Evolutionary conservation across 1,140 invertebrate species (phyloP).

Genomic region (Pseudomyrmex cubaensis): DNA sequence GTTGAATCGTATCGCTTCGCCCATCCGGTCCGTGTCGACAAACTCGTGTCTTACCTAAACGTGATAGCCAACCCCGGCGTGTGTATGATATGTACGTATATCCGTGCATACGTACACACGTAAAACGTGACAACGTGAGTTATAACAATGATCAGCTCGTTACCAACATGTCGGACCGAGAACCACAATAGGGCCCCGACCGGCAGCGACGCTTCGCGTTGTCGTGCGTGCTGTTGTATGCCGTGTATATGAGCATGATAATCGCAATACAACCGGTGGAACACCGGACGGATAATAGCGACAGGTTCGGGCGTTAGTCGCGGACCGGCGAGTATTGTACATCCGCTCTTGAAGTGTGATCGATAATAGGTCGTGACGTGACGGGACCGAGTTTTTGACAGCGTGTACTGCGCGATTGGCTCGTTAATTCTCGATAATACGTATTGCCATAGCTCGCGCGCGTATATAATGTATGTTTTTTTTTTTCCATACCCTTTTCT

Average conservation of each 20-base stretch:
- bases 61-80: conserved; percentile 19
- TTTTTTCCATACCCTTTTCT: neutral
- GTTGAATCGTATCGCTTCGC: conserved; percentile 36
- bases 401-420: conserved; percentile 2
- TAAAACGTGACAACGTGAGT: conserved; percentile 33
- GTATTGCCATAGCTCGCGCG: neutral
- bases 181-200: conserved; percentile 70
- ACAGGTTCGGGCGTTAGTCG: conserved; percentile 69
- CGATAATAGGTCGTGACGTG: conserved; percentile 65
- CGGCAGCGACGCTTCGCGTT: conserved; percentile 55
- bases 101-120: no score
- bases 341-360: conserved; percentile 51
- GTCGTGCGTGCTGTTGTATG: conserved; percentile 42
- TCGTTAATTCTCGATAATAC: conserved; percentile 39
- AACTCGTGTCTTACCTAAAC: conserved; percentile 60
- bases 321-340: conserved; percentile 53
- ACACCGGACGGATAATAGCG: conserved; percentile 73
- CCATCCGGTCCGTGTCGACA: conserved; percentile 35
- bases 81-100: conserved; percentile 4
- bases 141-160: conserved; percentile 74
- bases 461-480: neutral
- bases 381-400: conserved; percentile 59
- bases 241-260: conserved; percentile 71
- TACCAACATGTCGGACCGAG: conserved; percentile 64
- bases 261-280: conserved; percentile 74